Conservation (phyloP, 2,797 vertebrate species). For the Enteromius paludinosus region DNA sequence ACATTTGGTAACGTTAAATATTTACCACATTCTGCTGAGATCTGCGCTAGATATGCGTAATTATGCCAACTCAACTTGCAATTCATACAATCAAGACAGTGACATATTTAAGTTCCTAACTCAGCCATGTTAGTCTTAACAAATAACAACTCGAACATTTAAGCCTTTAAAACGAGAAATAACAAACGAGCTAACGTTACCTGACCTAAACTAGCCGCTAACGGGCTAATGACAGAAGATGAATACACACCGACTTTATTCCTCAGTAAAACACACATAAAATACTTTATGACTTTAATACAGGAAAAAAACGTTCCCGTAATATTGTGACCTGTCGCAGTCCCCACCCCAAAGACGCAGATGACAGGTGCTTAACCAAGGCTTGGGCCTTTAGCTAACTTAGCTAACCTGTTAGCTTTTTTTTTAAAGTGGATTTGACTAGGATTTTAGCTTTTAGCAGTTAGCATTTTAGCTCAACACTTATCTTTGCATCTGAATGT, state of each 20-base stretch:
- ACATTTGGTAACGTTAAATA: neutral
- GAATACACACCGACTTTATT: neutral
- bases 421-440: neutral
- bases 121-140: too few relatives aligned
- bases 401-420: neutral
- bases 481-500: neutral
- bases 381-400: constrained; percentile 1
- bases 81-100: neutral
- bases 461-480: constrained; percentile 1
- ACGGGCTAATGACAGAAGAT: neutral
- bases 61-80: neutral
- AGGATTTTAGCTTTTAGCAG: constrained; percentile 6
- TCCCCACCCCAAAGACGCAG: neutral
- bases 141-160: neutral
- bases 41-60: neutral
- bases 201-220: constrained; percentile 5
- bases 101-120: neutral
- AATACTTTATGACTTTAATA: neutral
- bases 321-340: neutral
- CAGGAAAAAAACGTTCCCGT: too few relatives aligned
- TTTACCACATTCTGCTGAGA: neutral
- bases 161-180: neutral
- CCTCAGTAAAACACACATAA: neutral
- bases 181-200: neutral
- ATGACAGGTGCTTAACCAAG: constrained; percentile 4